phyloP scores from a whole-genome alignment of 2,888 invertebrate genomes.

The Dione vanillae region DNA sequence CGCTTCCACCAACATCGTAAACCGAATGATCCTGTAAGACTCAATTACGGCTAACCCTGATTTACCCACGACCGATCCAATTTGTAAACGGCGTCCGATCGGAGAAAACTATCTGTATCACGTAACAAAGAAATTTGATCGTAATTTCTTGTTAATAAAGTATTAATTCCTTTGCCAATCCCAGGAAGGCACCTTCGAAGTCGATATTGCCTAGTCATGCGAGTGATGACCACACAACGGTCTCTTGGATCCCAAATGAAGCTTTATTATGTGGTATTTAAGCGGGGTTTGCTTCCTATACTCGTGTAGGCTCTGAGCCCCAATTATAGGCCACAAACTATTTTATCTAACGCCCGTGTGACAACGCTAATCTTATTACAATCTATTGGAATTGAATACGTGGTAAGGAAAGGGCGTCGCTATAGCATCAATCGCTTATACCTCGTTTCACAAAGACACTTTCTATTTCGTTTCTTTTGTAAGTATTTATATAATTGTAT shows the following conservation, averaged over 20 bases:
- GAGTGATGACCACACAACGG: constrained; percentile 76
- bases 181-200: constrained; percentile 66
- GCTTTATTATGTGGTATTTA: constrained; percentile 53
- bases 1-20: constrained; percentile 62
- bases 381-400: constrained; percentile 81
- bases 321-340: constrained; percentile 84
- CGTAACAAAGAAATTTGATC: constrained; percentile 51
- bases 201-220: constrained; percentile 83
- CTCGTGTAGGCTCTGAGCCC: constrained; percentile 58
- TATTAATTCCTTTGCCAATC: constrained; percentile 18
- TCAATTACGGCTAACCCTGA: constrained; percentile 83
- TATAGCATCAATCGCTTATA: constrained; percentile 33
- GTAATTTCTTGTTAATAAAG: constrained; percentile 44
- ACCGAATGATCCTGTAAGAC: constrained; percentile 82
- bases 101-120: constrained; percentile 67
- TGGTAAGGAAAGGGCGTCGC: constrained; percentile 52
- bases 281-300: constrained; percentile 53
- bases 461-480: neutral
- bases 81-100: constrained; percentile 80
- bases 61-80: constrained; percentile 82
- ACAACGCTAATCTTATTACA: constrained; percentile 82
- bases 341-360: constrained; percentile 82
- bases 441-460: neutral
- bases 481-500: neutral
- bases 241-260: constrained; percentile 49